Base-by-base conservation (phyloP, 1,140 invertebrate species). In the Hestina assimilis region DNA sequence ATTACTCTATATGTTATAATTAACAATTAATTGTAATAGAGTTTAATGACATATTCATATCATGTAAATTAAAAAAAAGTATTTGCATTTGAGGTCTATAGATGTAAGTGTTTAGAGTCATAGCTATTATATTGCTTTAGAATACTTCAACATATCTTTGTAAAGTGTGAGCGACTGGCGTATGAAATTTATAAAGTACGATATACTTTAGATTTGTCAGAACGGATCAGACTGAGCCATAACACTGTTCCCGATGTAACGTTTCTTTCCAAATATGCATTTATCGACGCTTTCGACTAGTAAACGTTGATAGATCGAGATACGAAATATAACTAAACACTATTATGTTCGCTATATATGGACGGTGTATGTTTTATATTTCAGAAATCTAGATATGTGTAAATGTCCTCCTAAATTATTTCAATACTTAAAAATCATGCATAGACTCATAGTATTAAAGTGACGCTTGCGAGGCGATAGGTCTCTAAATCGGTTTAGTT, bases 41-140 rank as follows among this genome's bases (percentile, higher is more conserved):
- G 74, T 76, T 84, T 80, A 84, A 83, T 79, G 74, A 83, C 82
- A 84, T 85, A 83, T 83, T 86, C 84, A 87, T 87, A 87, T 87
- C 84, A 87, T 85, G 82, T 87, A 87, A 87, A 85, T 83, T 83
- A 70, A 79, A 81, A n/a, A n/a, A 78, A 85, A 87, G 77, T 85
- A 85, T 83, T 86, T 85, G 84, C 84, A 87, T 87, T 87, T 87
- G 84, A 87, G 84, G 82, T 87, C 84, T 85, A 85, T 87, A 87
- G 82, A 69, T 85, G 68, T 85, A 87, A 83, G 82, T 77, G 72
- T 81, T 82, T 83, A 84, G 80, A 85, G 79, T 82, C 82, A 81
- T 84, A 87, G 80, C 69, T 84, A 79, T 79, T 75, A 77, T 81
- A 83, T 79, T 83, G 80, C 82, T 87, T 85, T 85, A 85, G 84